Conservation (phyloP, 2,888 invertebrate genomes). For the Cancer borealis region DNA sequence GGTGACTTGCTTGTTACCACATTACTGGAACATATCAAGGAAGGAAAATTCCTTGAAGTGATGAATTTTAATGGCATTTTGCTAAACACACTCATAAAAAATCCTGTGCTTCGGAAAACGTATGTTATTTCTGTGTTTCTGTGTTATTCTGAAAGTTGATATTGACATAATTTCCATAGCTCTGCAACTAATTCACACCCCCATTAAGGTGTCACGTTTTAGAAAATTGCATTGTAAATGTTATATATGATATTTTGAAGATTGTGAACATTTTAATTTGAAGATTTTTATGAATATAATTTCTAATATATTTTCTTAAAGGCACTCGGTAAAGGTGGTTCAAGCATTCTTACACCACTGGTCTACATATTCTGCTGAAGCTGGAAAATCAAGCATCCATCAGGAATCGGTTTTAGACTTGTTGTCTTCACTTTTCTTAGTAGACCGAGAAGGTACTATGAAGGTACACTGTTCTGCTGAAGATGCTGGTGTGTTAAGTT, state of each 20-base stretch:
- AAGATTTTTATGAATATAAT: not conserved
- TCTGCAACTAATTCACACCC: not conserved
- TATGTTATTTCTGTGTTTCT: not conserved
- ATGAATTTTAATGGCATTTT: slow-evolving; percentile 49
- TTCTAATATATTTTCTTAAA: slow-evolving; percentile 42
- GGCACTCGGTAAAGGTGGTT: slow-evolving; percentile 59
- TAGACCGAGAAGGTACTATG: slow-evolving; percentile 58
- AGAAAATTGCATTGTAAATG: not conserved
- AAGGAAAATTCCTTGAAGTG: slow-evolving; percentile 50
- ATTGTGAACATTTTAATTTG: not conserved
- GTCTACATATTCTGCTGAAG: slow-evolving; percentile 56
- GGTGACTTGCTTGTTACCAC: slow-evolving; percentile 30
- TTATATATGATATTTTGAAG: not conserved
- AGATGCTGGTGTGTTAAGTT: slow-evolving; percentile 51
- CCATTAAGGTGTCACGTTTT: not conserved
- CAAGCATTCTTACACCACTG: slow-evolving; percentile 63
- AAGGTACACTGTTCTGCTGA: slow-evolving; percentile 42
- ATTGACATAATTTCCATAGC: not conserved
- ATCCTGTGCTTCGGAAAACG: slow-evolving; percentile 50
- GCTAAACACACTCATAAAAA: slow-evolving; percentile 49
- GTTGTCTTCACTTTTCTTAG: slow-evolving; percentile 61
- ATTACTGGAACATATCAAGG: slow-evolving; percentile 50
- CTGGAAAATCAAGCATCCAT: slow-evolving; percentile 52
- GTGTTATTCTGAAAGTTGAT: not conserved
- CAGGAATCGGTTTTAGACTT: slow-evolving; percentile 58